A percentile compares a stretch with the other conserved stretches of the same genome.
These are phyloP conservation scores for Pycnonotus jocosus DNA, from an alignment of 2,113 vertebrate genomes.

Conservation along the genomic window DNA sequence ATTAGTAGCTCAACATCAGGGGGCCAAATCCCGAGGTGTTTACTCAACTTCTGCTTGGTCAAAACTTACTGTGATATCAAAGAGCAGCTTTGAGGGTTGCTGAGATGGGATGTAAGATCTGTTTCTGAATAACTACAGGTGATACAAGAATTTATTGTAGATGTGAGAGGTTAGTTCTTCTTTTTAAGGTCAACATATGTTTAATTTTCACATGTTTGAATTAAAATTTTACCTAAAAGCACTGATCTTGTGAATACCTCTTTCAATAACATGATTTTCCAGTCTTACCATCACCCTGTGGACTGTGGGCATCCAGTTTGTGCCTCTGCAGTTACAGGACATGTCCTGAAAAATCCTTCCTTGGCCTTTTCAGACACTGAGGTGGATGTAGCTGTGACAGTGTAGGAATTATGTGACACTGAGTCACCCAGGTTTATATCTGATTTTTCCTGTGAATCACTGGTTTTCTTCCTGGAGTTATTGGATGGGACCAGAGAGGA, in stretches of 20 bases:
- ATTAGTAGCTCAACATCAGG: background rate
- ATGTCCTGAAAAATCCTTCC: background rate
- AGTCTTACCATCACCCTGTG: rapidly evolving
- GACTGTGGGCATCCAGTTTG: background rate
- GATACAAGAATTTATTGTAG: background rate
- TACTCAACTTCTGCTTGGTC: background rate
- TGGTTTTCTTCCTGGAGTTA: background rate
- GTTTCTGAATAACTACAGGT: background rate
- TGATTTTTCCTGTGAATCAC: background rate
- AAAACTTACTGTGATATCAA: background rate
- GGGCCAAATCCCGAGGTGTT: background rate
- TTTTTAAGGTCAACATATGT: background rate
- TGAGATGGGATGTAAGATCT: background rate
- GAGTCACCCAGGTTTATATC: background rate
- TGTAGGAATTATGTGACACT: rapidly evolving
- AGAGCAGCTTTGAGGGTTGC: background rate
- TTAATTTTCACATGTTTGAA: background rate
- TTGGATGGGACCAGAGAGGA: background rate
- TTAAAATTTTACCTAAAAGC: background rate
- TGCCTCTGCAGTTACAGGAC: background rate
- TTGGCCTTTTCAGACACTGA: background rate
- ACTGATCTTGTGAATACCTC: background rate
- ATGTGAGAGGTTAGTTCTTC: background rate
- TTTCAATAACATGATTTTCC: background rate
- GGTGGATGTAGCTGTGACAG: background rate